These are phyloP conservation scores for Drosophila rellima DNA, from an alignment of 2,888 invertebrate genomes.

Conservation along the genomic window DNA sequence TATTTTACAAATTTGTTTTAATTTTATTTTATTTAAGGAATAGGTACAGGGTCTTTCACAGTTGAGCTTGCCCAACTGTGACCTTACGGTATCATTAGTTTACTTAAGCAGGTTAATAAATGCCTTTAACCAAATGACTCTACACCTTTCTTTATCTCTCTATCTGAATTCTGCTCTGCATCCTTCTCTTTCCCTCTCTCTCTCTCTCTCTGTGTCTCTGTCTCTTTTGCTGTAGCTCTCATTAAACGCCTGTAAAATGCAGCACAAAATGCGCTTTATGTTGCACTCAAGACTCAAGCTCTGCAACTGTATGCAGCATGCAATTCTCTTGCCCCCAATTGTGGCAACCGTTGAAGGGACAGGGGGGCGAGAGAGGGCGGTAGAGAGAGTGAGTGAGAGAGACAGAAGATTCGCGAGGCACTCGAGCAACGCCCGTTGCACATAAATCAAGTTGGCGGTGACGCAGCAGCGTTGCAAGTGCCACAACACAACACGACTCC, in stretches of 20 bases:
- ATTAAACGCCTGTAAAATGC: constrained; percentile 24
- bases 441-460: constrained; percentile 60
- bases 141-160: background rate
- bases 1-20: no score
- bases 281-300: constrained; percentile 1
- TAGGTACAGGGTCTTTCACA: background rate
- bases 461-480: constrained; percentile 35
- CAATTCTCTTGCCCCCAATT: constrained; percentile 4
- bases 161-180: background rate
- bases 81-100: background rate
- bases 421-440: constrained; percentile 32
- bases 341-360: background rate
- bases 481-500: constrained; percentile 9
- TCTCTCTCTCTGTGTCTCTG: background rate
- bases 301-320: constrained; percentile 2
- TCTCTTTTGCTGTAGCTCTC: background rate
- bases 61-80: background rate
- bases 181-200: background rate
- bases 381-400: background rate
- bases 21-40: background rate
- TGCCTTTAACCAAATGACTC: constrained; percentile 6
- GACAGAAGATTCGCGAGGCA: constrained; percentile 3
- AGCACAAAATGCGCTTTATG: background rate
- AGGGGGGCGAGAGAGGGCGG: background rate
- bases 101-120: background rate